A percentile compares a stretch with the other conserved stretches of the same genome.
phyloP scores from a whole-genome alignment of 2,888 invertebrate genomes.

The Tupiocoris notatus region DNA sequence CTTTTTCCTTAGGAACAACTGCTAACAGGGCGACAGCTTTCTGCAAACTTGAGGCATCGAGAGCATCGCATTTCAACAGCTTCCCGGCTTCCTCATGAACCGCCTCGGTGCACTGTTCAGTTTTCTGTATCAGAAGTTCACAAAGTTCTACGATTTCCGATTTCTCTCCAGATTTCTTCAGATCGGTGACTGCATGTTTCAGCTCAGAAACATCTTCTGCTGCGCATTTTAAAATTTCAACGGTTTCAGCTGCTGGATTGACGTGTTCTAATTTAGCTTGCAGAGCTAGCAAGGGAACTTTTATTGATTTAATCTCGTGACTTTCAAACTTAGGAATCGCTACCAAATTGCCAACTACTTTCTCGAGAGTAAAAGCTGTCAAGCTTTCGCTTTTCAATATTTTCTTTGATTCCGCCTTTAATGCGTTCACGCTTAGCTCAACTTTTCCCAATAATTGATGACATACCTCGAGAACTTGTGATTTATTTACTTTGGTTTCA shows the following conservation, averaged over 20 bases:
- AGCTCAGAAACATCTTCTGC: background rate
- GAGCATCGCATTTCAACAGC: background rate
- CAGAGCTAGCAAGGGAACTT: background rate
- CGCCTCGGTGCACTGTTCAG: background rate
- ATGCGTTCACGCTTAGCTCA: background rate
- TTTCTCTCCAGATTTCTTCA: slow-evolving; percentile 24
- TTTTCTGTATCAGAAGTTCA: slow-evolving; percentile 13
- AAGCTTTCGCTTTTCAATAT: background rate
- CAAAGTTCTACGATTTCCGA: slow-evolving; percentile 12
- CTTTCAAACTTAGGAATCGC: slow-evolving; percentile 1
- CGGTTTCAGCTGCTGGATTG: background rate
- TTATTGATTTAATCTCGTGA: background rate
- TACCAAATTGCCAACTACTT: background rate
- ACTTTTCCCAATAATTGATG: background rate
- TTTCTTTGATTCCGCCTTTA: background rate
- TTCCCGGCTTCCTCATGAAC: slow-evolving; percentile 5
- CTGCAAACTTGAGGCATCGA: background rate
- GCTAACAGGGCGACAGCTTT: slow-evolving; percentile 6
- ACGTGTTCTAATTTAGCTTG: background rate
- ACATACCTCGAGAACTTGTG: slow-evolving; percentile 3
- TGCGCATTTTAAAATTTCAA: slow-evolving; percentile 6
- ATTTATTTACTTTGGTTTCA: background rate
- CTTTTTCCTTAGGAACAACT: slow-evolving; percentile 2
- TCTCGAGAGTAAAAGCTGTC: background rate
- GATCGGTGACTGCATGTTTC: background rate